A percentile compares a stretch with the other conserved stretches of the same genome.
Conservation (phyloP, 2,797 vertebrate genomes). For the Cryptoprocta ferox region DNA sequence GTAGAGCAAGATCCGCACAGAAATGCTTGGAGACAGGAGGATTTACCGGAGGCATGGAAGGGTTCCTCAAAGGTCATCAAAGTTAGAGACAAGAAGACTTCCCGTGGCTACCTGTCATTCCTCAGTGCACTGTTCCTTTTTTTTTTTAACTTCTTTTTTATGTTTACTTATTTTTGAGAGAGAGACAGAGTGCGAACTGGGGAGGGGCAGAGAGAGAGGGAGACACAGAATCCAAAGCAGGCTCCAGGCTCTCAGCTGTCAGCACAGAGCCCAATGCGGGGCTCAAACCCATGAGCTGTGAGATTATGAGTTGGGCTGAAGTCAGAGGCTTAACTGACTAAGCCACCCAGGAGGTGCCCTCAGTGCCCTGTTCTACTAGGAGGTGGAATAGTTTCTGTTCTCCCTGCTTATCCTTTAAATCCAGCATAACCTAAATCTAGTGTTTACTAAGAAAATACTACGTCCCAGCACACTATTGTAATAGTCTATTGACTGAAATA, state of each 20-base stretch:
- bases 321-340: too few species aligned
- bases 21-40: background rate
- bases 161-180: too few species aligned
- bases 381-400: background rate
- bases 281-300: too few species aligned
- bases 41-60: background rate
- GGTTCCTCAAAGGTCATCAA: background rate
- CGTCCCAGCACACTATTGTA: background rate
- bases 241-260: too few species aligned
- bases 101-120: background rate
- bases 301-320: too few species aligned
- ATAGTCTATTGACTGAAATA: background rate
- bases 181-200: too few species aligned
- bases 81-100: background rate
- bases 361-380: background rate
- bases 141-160: too few species aligned
- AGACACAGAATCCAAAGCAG: too few species aligned
- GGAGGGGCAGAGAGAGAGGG: too few species aligned
- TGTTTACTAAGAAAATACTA: conserved; percentile 12
- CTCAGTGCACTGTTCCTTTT: background rate
- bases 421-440: background rate
- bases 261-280: too few species aligned
- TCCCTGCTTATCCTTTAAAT: background rate
- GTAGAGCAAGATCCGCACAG: background rate
- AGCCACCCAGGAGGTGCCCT: background rate